A percentile compares a stretch with the other conserved stretches of the same genome.
These are phyloP conservation scores for Tolypeutes matacus DNA, from an alignment of 2,797 vertebrate species.

Conservation along the genomic window DNA sequence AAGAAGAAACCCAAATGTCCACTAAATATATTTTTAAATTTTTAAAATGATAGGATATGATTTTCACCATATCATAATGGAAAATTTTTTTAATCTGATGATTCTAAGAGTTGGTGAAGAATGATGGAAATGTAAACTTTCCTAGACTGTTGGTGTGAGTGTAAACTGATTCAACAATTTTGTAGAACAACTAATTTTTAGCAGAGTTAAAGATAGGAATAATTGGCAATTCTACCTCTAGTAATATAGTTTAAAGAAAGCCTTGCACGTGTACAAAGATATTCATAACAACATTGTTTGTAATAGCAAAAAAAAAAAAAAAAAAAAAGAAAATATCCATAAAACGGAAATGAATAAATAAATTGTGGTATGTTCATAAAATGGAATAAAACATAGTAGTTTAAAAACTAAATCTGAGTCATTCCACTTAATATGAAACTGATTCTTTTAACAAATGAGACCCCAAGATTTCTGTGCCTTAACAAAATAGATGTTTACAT, in stretches of 20 bases:
- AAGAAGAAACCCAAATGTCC: background rate
- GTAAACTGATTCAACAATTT: background rate
- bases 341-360: background rate
- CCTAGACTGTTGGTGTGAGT: background rate
- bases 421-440: background rate
- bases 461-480: background rate
- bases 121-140: background rate
- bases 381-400: background rate
- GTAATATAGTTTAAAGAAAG: background rate
- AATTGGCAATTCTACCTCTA: background rate
- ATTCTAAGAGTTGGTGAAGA: background rate
- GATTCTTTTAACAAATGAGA: background rate
- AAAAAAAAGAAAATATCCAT: background rate
- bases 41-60: background rate
- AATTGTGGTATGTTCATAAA: background rate
- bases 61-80: background rate
- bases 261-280: background rate
- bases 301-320: background rate
- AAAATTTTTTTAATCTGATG: background rate
- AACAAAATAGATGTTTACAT: background rate
- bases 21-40: background rate
- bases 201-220: background rate
- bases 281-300: background rate
- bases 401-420: background rate
- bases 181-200: background rate